Percentiles rank a stretch among this genome's conserved stretches.
Conservation (phyloP, 2,113 vertebrate genomes). For the Pogonocichla stellata region DNA sequence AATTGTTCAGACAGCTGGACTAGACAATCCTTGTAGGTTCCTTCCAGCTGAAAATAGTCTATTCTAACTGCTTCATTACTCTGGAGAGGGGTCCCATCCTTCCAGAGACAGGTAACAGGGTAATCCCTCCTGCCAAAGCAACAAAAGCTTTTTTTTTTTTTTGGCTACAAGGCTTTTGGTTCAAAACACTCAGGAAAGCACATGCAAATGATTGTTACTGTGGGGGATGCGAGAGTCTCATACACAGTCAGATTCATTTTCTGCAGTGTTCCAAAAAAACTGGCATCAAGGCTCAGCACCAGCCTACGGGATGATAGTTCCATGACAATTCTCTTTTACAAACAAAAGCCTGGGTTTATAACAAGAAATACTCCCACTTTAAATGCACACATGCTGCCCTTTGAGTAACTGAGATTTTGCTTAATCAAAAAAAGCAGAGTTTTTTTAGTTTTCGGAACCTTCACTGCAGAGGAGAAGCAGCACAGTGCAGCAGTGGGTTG, state of each 20-base stretch:
- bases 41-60: not conserved
- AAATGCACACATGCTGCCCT: not conserved
- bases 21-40: not conserved
- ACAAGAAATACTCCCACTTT: not conserved
- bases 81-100: not conserved
- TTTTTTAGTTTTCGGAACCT: not conserved
- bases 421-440: not conserved
- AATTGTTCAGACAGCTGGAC: not conserved
- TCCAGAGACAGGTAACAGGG: not conserved
- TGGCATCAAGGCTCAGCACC: not conserved
- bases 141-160: not conserved
- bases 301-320: not conserved
- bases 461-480: not conserved
- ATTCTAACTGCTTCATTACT: not conserved
- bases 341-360: not conserved
- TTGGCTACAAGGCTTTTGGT: not conserved
- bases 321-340: not conserved
- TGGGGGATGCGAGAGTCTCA: fast-evolving
- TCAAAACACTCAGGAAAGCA: not conserved
- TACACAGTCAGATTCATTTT: not conserved
- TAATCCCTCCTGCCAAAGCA: not conserved
- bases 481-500: not conserved
- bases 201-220: not conserved
- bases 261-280: not conserved
- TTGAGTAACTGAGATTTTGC: not conserved